A percentile compares a stretch with the other conserved stretches of the same genome.
Evolutionary conservation across 2,888 invertebrate genomes (phyloP).

Genomic region (Amiota communis): DNA sequence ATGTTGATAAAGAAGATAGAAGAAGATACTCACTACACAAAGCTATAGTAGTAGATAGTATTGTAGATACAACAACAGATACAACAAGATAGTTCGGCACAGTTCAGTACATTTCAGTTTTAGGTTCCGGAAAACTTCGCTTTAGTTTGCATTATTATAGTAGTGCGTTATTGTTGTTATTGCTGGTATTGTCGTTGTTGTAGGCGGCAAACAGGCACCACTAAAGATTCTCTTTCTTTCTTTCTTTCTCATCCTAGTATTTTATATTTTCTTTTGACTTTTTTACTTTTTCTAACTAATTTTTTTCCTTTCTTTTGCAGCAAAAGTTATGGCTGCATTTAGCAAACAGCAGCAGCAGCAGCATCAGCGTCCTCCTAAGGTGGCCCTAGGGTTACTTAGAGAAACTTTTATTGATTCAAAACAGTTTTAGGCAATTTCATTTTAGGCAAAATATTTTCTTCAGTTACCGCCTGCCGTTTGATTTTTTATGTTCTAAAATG

Average conservation of each 20-base stretch:
- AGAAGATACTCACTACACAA: too few relatives aligned
- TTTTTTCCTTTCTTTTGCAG: conserved; percentile 47
- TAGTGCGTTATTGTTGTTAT: conserved; percentile 34
- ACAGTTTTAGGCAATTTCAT: conserved; percentile 41
- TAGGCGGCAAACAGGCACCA: conserved; percentile 49
- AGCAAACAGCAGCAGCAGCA: conserved; percentile 43
- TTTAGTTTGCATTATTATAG: conserved; percentile 39
- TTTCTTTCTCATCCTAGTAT: conserved; percentile 56
- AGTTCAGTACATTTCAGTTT: conserved; percentile 53
- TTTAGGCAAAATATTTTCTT: conserved; percentile 56
- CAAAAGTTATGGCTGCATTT: conserved; percentile 66
- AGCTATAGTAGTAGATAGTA: too few relatives aligned
- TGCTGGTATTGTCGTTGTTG: conserved; percentile 28
- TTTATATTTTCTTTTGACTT: conserved; percentile 8
- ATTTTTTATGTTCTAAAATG: neutral
- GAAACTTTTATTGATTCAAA: conserved; percentile 61
- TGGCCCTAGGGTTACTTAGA: conserved; percentile 23
- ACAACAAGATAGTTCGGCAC: too few relatives aligned
- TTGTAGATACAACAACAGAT: too few relatives aligned
- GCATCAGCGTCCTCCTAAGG: neutral
- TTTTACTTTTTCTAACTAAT: conserved; percentile 36
- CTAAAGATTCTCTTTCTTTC: conserved; percentile 39
- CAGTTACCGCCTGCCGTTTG: conserved; percentile 1
- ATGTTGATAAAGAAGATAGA: too few relatives aligned
- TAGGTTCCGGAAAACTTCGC: conserved; percentile 55